These are phyloP conservation scores for Oopsacas minuta DNA, from an alignment of 37 sponge, comb jelly and placozoan species.

Conservation along the genomic window DNA sequence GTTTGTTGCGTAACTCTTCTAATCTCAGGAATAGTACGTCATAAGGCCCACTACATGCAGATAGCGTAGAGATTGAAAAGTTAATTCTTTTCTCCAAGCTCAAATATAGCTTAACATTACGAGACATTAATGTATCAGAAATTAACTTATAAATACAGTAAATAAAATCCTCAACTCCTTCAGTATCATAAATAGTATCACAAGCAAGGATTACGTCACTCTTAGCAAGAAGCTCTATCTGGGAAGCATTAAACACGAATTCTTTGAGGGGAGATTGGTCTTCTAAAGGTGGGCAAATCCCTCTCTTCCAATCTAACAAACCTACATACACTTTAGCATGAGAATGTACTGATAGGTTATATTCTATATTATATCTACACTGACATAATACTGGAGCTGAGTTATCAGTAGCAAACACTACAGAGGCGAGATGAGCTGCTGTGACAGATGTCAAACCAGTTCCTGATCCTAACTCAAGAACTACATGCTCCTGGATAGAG, in stretches of 20 bases:
- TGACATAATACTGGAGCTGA: not conserved
- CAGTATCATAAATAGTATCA: not conserved
- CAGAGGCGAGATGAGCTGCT: constrained; percentile 38
- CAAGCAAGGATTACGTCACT: not conserved
- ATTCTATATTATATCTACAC: not conserved
- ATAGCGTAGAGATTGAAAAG: not conserved
- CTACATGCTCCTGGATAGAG: not conserved
- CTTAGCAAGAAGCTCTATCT: not conserved
- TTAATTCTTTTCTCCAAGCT: not conserved
- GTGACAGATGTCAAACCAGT: constrained; percentile 69
- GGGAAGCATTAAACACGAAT: not conserved
- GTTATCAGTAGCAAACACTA: not conserved
- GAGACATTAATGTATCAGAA: not conserved
- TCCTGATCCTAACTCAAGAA: constrained; percentile 80
- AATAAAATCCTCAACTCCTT: not conserved
- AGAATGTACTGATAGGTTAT: not conserved
- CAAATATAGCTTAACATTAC: not conserved
- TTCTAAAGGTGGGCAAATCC: not conserved
- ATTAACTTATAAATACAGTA: not conserved
- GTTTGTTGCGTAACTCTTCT: not conserved
- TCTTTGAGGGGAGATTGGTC: not conserved
- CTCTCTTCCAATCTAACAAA: not conserved
- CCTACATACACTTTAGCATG: not conserved
- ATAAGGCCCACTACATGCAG: not conserved
- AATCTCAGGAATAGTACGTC: not conserved